Percentiles rank a stretch among this genome's conserved stretches.
These are phyloP conservation scores for Rhabdophis nuchalis DNA, from an alignment of 2,797 vertebrate species.

Conservation along the genomic window DNA sequence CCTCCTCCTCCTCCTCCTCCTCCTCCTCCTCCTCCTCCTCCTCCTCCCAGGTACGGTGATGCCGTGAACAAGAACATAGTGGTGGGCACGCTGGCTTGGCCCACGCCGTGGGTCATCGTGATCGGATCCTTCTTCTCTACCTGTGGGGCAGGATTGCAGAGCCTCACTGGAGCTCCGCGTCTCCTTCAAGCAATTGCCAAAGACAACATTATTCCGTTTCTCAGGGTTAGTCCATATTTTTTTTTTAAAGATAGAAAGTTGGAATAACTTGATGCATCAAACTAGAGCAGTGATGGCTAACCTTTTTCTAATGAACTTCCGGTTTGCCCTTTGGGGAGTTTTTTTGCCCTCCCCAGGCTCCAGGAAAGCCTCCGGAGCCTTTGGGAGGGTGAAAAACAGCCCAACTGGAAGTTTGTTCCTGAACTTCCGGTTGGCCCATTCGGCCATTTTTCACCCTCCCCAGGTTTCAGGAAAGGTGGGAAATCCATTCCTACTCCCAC, in stretches of 20 bases:
- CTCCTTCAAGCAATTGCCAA: constrained; percentile 96
- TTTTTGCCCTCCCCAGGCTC: too few species aligned
- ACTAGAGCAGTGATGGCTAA: not conserved
- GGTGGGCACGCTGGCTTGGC: constrained; percentile 95
- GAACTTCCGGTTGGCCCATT: too few species aligned
- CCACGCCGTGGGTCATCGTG: constrained; percentile 96
- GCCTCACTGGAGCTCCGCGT: constrained; percentile 90
- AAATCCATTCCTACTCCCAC: too few species aligned
- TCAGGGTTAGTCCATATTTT: constrained; percentile 80
- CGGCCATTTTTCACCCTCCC: too few species aligned
- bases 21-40: constrained; percentile 8
- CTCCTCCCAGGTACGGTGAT: constrained; percentile 83
- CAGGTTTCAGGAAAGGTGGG: too few species aligned
- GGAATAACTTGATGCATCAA: not conserved
- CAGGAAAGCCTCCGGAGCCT: too few species aligned
- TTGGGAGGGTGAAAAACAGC: too few species aligned
- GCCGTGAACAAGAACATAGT: constrained; percentile 88
- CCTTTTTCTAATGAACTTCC: too few species aligned
- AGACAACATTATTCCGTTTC: constrained; percentile 97
- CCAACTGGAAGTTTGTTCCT: too few species aligned
- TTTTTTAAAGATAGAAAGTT: not conserved
- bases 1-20: constrained; percentile 13
- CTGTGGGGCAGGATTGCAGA: constrained; percentile 91
- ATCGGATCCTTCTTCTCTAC: constrained; percentile 98
- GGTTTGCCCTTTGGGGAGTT: too few species aligned